Evolutionary conservation across 1,140 invertebrate genomes (phyloP).

Genomic region (Chironomus striatipennis): DNA sequence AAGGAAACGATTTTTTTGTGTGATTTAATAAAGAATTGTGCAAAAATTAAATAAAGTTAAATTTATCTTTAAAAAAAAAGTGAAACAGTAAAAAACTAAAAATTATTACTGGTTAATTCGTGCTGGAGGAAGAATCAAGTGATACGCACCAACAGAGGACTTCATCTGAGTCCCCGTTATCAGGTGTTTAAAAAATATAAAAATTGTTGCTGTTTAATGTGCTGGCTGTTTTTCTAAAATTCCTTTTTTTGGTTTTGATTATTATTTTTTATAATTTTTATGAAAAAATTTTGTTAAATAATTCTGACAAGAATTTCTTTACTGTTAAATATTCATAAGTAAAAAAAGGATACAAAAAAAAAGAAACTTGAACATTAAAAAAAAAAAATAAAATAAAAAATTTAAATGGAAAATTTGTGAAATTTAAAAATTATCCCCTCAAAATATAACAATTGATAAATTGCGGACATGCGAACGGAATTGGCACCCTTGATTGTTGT

Average conservation of each 20-base stretch:
- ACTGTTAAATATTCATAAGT: background rate
- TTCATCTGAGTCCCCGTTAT: background rate
- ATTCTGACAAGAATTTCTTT: too few species aligned
- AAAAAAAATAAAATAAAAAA: background rate
- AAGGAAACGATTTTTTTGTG: background rate
- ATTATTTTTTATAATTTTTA: background rate
- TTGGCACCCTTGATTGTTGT: conserved; percentile 21
- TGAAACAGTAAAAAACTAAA: background rate
- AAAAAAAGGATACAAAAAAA: background rate
- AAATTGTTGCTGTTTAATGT: conserved; percentile 12
- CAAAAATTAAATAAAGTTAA: background rate
- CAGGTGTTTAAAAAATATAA: conserved; percentile 18
- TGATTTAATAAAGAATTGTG: background rate
- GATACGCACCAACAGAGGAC: background rate
- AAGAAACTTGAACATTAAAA: background rate
- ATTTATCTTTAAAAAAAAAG: background rate
- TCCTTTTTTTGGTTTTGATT: background rate
- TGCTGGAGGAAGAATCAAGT: conserved; percentile 15
- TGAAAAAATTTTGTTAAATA: background rate
- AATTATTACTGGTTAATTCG: background rate
- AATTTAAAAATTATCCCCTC: background rate
- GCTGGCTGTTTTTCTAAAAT: background rate
- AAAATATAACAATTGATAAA: background rate
- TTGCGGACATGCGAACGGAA: background rate
- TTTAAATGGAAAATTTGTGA: background rate